A percentile compares a stretch with the other conserved stretches of the same genome.
Conservation (phyloP, 2,888 invertebrate species). For the Leptarthrus brevirostris region DNA sequence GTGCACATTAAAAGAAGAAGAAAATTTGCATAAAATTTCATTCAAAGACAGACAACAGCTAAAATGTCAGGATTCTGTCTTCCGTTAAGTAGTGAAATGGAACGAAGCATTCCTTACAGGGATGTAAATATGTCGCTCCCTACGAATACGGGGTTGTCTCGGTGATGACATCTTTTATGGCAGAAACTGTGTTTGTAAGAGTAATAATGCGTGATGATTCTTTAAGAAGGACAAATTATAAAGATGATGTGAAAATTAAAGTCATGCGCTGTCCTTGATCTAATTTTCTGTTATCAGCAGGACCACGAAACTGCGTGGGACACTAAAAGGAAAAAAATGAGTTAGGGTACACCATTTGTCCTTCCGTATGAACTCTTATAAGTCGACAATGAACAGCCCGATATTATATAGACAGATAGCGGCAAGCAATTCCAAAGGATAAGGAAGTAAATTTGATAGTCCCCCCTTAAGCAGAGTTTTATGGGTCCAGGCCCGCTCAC, state of each 20-base stretch:
- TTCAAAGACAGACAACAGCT: background rate
- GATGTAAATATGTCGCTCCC: background rate
- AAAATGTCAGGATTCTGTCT: background rate
- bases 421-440: background rate
- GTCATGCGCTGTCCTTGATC: background rate
- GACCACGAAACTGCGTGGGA: background rate
- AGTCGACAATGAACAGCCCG: no score
- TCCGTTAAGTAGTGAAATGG: background rate
- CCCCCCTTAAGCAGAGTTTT: background rate
- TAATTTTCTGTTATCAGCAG: background rate
- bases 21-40: conserved; percentile 1
- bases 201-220: background rate
- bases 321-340: background rate
- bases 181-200: background rate
- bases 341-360: background rate
- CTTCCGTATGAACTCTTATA: background rate
- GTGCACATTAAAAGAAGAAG: background rate
- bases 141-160: background rate
- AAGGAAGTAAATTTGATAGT: background rate
- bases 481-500: background rate
- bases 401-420: no score
- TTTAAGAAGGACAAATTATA: conserved; percentile 1
- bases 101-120: background rate
- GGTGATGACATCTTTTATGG: background rate
- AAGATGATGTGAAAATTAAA: background rate